These are phyloP conservation scores for Poeciliopsis turneri DNA, from an alignment of 2,797 vertebrate species.

Conservation along the genomic window DNA sequence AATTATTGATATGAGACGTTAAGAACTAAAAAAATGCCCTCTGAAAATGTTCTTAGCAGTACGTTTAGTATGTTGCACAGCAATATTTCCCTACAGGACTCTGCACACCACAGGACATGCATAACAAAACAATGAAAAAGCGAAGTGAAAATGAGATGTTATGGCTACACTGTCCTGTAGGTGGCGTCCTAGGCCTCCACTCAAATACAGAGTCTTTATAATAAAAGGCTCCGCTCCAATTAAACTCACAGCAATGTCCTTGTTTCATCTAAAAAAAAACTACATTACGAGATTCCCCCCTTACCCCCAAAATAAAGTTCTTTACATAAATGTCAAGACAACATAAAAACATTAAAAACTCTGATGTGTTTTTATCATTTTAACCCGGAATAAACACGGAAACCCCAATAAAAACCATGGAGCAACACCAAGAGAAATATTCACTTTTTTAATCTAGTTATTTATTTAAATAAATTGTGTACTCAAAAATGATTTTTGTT, in stretches of 20 bases:
- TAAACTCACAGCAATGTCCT: not conserved
- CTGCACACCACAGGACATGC: not conserved
- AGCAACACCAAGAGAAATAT: not conserved
- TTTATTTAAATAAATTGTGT: not conserved
- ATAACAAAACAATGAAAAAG: not conserved
- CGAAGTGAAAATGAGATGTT: not conserved
- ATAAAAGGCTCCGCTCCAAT: not conserved
- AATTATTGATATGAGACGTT: not conserved
- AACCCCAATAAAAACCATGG: not conserved
- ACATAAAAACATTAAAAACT: not conserved
- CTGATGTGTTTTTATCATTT: not conserved
- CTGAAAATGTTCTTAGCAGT: no score
- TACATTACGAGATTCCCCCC: not conserved
- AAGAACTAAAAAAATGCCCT: not conserved
- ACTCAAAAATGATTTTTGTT: not conserved
- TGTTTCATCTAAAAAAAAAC: not conserved
- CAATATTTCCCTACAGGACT: not conserved
- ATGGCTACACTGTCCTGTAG: not conserved
- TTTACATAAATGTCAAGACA: not conserved
- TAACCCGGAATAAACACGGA: not conserved
- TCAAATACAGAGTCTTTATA: not conserved
- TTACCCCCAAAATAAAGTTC: no score
- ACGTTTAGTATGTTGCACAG: not conserved
- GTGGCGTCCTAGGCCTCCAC: not conserved
- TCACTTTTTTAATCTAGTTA: not conserved